Percentiles rank a stretch among this genome's conserved stretches.
These are phyloP conservation scores for Aricia agestis DNA, from an alignment of 1,140 invertebrate genomes.

Conservation along the genomic window DNA sequence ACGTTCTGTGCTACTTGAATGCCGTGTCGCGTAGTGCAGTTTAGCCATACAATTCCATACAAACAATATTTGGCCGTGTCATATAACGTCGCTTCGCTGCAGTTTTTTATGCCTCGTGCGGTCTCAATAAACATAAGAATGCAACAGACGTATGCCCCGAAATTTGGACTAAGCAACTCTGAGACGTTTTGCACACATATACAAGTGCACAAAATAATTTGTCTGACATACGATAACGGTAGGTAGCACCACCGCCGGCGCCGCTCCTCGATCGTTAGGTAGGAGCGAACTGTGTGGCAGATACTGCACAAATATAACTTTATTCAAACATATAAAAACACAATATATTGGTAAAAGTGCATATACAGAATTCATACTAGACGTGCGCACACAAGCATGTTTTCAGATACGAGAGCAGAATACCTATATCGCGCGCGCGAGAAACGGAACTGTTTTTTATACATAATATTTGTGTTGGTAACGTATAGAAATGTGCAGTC, in stretches of 20 bases:
- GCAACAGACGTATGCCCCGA: slow-evolving; percentile 6
- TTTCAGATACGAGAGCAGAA: too few species aligned
- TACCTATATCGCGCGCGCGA: too few species aligned
- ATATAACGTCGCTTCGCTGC: too few species aligned
- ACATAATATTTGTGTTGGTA: background rate
- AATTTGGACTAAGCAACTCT: slow-evolving; percentile 2
- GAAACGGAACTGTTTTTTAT: too few species aligned
- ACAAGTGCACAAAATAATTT: slow-evolving; percentile 56
- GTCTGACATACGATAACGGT: slow-evolving; percentile 57
- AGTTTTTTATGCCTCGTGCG: background rate
- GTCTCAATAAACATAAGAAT: background rate
- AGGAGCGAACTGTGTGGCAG: slow-evolving; percentile 71
- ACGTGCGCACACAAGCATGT: background rate
- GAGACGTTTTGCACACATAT: slow-evolving; percentile 37
- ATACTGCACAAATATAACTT: slow-evolving; percentile 62
- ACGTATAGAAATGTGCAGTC: background rate
- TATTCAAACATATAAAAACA: background rate
- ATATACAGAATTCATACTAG: background rate
- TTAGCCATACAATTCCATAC: too few species aligned
- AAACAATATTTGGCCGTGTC: too few species aligned
- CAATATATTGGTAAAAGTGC: background rate
- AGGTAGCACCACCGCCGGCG: slow-evolving; percentile 54
- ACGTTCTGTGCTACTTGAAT: too few species aligned
- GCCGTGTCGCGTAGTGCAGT: too few species aligned
- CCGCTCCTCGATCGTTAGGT: slow-evolving; percentile 66